Evolutionary conservation across 2,113 vertebrate genomes (phyloP).

Genomic region (Crotophaga sulcirostris): DNA sequence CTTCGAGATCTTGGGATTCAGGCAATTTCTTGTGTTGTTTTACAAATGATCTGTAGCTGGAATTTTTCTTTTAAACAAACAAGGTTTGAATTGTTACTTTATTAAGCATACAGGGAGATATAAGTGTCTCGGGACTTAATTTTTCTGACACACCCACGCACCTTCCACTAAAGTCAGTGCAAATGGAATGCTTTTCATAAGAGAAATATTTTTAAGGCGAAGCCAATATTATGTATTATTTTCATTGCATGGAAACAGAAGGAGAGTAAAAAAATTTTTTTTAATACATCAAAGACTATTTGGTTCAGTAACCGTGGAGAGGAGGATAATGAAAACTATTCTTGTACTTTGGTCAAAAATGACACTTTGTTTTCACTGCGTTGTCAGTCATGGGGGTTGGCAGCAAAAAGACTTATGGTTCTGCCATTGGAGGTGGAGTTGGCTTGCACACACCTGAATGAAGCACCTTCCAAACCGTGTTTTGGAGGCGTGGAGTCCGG

Average conservation of each 20-base stretch:
- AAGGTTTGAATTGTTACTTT: not conserved
- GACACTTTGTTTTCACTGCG: conserved; percentile 27
- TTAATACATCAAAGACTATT: not conserved
- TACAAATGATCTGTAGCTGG: not conserved
- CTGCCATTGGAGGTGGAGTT: not conserved
- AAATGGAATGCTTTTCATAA: conserved; percentile 52
- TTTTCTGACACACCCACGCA: conserved; percentile 51
- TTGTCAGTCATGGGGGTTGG: not conserved
- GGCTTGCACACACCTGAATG: not conserved
- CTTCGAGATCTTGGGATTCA: not conserved
- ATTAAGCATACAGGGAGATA: not conserved
- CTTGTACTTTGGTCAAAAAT: conserved; percentile 12
- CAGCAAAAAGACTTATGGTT: not conserved
- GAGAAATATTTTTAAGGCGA: conserved; percentile 28
- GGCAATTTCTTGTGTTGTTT: not conserved
- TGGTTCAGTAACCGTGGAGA: conserved; percentile 9
- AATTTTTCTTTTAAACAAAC: not conserved
- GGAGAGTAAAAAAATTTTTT: not conserved
- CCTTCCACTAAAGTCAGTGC: conserved; percentile 55
- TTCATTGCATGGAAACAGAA: conserved; percentile 47
- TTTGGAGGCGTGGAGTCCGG: not conserved
- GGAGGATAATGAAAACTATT: conserved; percentile 10
- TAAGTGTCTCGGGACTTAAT: not conserved
- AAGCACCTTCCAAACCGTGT: not conserved
- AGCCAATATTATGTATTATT: conserved; percentile 56